A percentile compares a stretch with the other conserved stretches of the same genome.
These are phyloP conservation scores for Ovis aries DNA, from an alignment of 2,113 vertebrate species.

Conservation along the genomic window DNA sequence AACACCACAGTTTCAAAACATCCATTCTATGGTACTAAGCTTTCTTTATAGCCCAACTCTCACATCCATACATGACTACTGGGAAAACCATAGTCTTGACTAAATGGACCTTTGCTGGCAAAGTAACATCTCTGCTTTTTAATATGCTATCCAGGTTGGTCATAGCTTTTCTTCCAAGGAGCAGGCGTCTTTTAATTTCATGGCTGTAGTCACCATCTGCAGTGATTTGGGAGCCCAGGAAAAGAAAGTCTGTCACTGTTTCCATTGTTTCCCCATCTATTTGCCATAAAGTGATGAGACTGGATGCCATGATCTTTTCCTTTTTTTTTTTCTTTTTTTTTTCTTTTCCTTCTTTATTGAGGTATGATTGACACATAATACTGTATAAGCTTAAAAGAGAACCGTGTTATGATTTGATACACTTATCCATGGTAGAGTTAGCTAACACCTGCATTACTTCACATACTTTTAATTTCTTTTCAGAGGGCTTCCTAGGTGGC, in stretches of 20 bases:
- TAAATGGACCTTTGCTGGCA: not conserved
- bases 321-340: no score
- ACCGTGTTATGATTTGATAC: accelerated
- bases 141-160: not conserved
- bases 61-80: not conserved
- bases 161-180: not conserved
- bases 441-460: accelerated
- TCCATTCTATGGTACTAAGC: not conserved
- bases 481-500: not conserved
- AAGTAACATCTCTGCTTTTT: not conserved
- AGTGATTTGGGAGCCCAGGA: not conserved
- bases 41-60: not conserved
- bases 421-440: not conserved
- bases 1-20: not conserved
- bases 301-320: not conserved
- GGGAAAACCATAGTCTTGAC: not conserved
- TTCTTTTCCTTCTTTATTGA: not conserved
- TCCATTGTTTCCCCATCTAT: not conserved
- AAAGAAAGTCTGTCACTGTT: not conserved
- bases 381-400: not conserved
- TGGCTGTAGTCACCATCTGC: not conserved
- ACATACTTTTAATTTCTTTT: no score
- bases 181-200: not conserved
- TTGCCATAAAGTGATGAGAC: not conserved
- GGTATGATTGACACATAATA: accelerated